Percentiles rank a stretch among this genome's conserved stretches.
These are phyloP conservation scores for Drosophila nigrodunni DNA, from an alignment of 1,140 invertebrate genomes.

Conservation along the genomic window DNA sequence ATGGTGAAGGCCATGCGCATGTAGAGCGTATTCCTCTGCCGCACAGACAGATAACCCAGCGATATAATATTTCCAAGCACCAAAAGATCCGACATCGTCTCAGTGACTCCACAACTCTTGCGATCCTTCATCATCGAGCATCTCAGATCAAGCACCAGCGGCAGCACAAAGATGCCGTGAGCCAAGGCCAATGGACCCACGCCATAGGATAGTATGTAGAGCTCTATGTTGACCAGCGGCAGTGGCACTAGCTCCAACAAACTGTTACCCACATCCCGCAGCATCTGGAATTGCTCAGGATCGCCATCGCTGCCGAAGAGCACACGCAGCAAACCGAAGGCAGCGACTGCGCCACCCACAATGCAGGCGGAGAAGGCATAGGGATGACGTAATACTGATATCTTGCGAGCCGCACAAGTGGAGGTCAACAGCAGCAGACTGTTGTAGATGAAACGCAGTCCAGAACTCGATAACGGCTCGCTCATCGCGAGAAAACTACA, in stretches of 20 bases:
- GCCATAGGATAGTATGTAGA: conserved; percentile 55
- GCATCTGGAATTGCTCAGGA: conserved; percentile 28
- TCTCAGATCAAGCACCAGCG: conserved; percentile 58
- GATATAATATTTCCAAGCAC: conserved; percentile 72
- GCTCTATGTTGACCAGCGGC: conserved; percentile 68
- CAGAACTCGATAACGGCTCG: conserved; percentile 56
- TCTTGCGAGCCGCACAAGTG: conserved; percentile 30
- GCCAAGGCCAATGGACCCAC: conserved; percentile 45
- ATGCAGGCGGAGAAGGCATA: conserved; percentile 60
- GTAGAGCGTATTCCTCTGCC: conserved; percentile 57
- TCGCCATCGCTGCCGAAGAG: conserved; percentile 38
- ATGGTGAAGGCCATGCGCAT: conserved; percentile 60
- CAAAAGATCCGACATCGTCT: conserved; percentile 61
- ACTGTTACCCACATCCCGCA: conserved; percentile 44
- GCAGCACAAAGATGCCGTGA: conserved; percentile 60
- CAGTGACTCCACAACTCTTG: conserved; percentile 43
- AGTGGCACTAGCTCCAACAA: conserved; percentile 65
- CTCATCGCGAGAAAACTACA: conserved; percentile 41
- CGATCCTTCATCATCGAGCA: conserved; percentile 40
- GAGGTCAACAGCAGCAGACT: conserved; percentile 52
- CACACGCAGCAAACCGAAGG: conserved; percentile 54
- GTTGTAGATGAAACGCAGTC: conserved; percentile 59
- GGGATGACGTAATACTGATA: conserved; percentile 47
- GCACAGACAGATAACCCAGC: conserved; percentile 52
- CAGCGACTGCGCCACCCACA: conserved; percentile 58